Percentiles rank a stretch among this genome's conserved stretches.
Conservation (phyloP, 2,113 vertebrate species). For the Clarias magur region DNA sequence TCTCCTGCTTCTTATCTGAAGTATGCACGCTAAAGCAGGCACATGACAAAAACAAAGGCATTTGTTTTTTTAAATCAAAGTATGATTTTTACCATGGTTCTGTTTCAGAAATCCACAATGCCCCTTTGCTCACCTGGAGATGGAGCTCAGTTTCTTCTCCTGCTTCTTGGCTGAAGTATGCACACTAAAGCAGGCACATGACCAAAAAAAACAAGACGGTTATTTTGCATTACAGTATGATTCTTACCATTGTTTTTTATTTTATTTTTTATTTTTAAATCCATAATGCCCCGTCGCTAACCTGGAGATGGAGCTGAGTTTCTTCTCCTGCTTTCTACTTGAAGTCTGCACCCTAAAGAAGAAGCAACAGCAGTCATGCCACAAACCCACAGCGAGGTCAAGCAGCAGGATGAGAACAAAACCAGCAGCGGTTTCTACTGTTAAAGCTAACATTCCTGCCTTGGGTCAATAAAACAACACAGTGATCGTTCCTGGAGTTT, state of each 20-base stretch:
- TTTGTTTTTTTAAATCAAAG: too few relatives aligned
- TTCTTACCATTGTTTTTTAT: too few relatives aligned
- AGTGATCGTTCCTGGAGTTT: background rate
- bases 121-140: background rate
- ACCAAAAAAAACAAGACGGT: too few relatives aligned
- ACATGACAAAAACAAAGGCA: too few relatives aligned
- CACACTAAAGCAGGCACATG: slow-evolving; percentile 65
- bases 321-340: slow-evolving; percentile 78
- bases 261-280: too few relatives aligned
- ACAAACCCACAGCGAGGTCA: background rate
- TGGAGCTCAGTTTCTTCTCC: slow-evolving; percentile 69
- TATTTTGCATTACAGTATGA: too few relatives aligned
- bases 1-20: slow-evolving; percentile 77
- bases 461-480: background rate
- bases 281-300: background rate
- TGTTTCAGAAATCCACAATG: too few relatives aligned
- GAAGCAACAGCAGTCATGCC: slow-evolving; percentile 31
- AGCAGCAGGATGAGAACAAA: background rate
- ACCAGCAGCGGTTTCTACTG: background rate
- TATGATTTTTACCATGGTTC: too few relatives aligned
- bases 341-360: slow-evolving; percentile 77
- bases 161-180: slow-evolving; percentile 78
- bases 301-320: slow-evolving; percentile 27
- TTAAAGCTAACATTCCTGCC: background rate
- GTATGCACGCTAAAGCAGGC: slow-evolving; percentile 74